Conservation (phyloP, 1,140 invertebrate genomes). For the Holotrichia oblita region DNA sequence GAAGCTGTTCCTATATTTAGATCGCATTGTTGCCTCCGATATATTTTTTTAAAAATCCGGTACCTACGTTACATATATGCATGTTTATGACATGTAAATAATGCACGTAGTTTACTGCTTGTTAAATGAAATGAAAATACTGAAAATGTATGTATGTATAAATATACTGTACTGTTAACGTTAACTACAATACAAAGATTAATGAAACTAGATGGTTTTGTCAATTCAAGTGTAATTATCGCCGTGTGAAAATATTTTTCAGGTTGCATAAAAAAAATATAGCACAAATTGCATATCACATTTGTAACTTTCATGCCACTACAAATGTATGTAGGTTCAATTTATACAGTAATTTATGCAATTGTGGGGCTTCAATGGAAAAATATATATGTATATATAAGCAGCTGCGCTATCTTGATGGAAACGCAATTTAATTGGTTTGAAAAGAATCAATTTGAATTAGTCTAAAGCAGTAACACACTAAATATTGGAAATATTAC, state of each 20-base stretch:
- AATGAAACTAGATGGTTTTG: slow-evolving; percentile 3
- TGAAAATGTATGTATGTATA: not conserved
- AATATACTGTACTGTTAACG: not conserved
- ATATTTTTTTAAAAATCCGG: not conserved
- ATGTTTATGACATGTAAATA: not conserved
- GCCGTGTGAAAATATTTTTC: not conserved
- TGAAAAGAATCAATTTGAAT: too few relatives aligned
- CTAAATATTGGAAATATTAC: too few relatives aligned
- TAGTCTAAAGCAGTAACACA: too few relatives aligned
- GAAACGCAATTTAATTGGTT: too few relatives aligned
- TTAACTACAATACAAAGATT: not conserved
- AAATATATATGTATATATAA: too few relatives aligned
- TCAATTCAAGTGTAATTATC: not conserved
- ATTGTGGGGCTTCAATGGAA: too few relatives aligned
- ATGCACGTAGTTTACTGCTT: not conserved
- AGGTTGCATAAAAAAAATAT: not conserved
- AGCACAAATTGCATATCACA: not conserved
- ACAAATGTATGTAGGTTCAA: not conserved
- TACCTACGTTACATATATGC: not conserved
- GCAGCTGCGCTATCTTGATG: too few relatives aligned
- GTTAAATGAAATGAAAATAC: not conserved
- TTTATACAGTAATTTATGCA: too few relatives aligned
- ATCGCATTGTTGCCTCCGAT: not conserved
- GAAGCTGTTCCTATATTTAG: slow-evolving; percentile 18
- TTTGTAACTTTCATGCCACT: not conserved